Percentiles rank a stretch among this genome's conserved stretches.
phyloP scores from a whole-genome alignment of 1,140 invertebrate species.

The Oryctes rhinoceros region DNA sequence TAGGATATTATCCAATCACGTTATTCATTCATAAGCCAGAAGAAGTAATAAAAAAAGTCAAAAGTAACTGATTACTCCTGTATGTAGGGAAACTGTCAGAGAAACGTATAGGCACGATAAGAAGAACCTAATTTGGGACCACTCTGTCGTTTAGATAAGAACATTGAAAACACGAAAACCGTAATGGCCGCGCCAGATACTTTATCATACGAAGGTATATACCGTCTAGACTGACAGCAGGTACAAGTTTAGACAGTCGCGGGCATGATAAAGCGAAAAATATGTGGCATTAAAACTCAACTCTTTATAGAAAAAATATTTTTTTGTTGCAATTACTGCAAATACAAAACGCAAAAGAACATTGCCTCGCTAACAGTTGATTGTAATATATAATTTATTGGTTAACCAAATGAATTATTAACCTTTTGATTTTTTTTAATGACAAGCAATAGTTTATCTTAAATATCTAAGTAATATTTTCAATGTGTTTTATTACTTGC shows the following conservation, averaged over 20 bases:
- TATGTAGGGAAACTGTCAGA: background rate
- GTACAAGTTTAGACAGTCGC: background rate
- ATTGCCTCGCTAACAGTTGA: too few species aligned
- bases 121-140: slow-evolving; percentile 24
- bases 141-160: slow-evolving; percentile 21
- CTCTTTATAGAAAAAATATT: too few species aligned
- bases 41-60: background rate
- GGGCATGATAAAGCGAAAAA: too few species aligned
- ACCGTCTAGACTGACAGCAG: slow-evolving; percentile 20
- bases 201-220: slow-evolving; percentile 29
- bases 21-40: background rate
- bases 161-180: slow-evolving; percentile 24
- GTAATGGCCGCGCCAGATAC: slow-evolving; percentile 4
- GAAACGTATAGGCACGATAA: background rate
- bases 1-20: slow-evolving; percentile 5
- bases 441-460: too few species aligned
- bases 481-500: too few species aligned
- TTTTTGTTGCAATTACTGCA: too few species aligned
- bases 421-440: too few species aligned
- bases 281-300: too few species aligned
- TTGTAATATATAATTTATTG: too few species aligned
- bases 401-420: too few species aligned
- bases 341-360: too few species aligned
- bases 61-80: background rate
- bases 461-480: too few species aligned